Evolutionary conservation across 2,888 invertebrate species (phyloP).

Genomic region (Platycheirus rosarum): DNA sequence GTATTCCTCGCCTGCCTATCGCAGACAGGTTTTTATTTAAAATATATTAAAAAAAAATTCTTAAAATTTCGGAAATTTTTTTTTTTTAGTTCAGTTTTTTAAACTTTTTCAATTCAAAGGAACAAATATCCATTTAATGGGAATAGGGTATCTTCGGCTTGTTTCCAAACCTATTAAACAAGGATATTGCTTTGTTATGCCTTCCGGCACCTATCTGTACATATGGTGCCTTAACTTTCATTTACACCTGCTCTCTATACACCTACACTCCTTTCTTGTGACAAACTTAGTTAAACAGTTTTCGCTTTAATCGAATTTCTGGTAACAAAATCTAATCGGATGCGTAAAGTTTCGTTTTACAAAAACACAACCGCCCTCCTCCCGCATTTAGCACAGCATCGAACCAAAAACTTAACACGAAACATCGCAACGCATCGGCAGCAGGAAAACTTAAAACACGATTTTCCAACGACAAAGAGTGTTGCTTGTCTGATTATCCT

Average conservation of each 20-base stretch:
- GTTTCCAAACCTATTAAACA: no score
- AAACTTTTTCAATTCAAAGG: no score
- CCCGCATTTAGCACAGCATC: conserved; percentile 1
- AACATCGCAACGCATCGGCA: conserved; percentile 30
- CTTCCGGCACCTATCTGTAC: conserved; percentile 4
- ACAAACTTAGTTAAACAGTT: conserved; percentile 49
- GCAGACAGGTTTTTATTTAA: no score
- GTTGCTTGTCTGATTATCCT: conserved; percentile 64
- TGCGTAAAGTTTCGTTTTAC: conserved; percentile 58
- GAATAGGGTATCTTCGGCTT: no score
- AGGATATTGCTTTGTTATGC: not conserved
- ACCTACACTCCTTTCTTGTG: not conserved
- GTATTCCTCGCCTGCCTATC: no score
- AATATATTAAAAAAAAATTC: no score
- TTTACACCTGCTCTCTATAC: not conserved
- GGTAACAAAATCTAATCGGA: conserved; percentile 61
- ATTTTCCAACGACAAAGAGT: conserved; percentile 59
- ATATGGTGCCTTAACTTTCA: not conserved
- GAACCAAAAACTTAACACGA: conserved; percentile 26
- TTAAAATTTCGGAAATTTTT: no score
- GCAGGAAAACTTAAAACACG: conserved; percentile 59
- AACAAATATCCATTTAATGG: no score
- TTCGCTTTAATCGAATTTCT: conserved; percentile 63
- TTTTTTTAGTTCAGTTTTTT: no score
- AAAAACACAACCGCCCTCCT: conserved; percentile 33